Base-by-base conservation (phyloP, 2,888 invertebrate genomes). In the Erebia epiphron region DNA sequence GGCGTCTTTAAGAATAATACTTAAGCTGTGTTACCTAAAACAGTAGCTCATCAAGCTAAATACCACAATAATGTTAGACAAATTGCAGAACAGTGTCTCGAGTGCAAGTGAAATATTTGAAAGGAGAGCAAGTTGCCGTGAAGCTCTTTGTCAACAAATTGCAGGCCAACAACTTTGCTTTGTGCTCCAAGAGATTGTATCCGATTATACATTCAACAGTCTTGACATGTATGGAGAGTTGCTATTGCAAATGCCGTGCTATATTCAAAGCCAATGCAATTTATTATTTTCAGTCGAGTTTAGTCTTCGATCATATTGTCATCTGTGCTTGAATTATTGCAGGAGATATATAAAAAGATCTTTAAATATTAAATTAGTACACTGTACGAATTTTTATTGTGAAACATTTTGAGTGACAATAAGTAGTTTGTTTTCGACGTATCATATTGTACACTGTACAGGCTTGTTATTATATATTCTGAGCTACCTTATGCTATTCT, bases 81-180 rank as follows among this genome's bases (percentile, higher is more conserved):
- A 35, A 41, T 41, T 64, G 41, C 54, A 21, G 16, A 67, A 26
- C 79, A 62, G 74, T 81, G 81, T 82, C 71, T 75, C 60, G 65
- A 75, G 75, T 68, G 58, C 69, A 70, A 76, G 77, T 79, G 77
- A 78, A 79, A 84, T 83, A 83, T 83, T 84, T 83, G 78, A 82
- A 86, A 83, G 80, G 80, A 82, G 78, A 79, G 76, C 77, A 77
- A 79, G 79, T 78, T 78, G 75, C 77, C 78, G 77, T 76, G 76
- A 71, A 69, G 73, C 72, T 76, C 80, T 82, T 86, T 86, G 84
- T 88, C 83, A 79, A 74, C 74, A 82, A 82, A 83, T 81, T 79
- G 78, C 75, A 76, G 77, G 77, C 78, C 65, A 70, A 70, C 68
- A 70, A 67, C 72, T 78, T 77, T 79, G 81, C 78, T 78, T 75